Conservation (phyloP, 2,113 vertebrate species). For the Stegostoma tigrinum region DNA sequence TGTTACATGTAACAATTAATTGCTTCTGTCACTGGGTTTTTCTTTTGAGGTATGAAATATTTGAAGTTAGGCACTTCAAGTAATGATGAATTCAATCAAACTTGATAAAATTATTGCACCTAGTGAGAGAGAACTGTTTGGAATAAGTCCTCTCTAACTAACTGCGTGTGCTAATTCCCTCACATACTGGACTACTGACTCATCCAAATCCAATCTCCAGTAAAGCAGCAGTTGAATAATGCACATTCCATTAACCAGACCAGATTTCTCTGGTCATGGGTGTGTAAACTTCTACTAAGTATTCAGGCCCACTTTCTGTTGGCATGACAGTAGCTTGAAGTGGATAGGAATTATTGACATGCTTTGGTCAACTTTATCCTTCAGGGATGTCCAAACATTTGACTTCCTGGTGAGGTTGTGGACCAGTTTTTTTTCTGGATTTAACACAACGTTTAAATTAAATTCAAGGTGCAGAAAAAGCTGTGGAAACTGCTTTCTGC, state of each 20-base stretch:
- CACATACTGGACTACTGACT: not conserved
- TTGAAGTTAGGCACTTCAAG: not conserved
- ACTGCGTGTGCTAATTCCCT: not conserved
- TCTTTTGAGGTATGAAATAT: not conserved
- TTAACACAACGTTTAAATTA: not conserved
- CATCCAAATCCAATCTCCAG: not conserved
- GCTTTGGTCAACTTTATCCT: conserved; percentile 17
- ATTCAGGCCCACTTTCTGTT: not conserved
- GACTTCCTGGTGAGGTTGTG: not conserved
- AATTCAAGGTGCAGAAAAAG: not conserved
- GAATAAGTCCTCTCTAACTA: not conserved
- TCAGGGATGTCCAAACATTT: conserved; percentile 1
- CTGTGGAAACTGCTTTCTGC: not conserved
- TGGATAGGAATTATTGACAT: not conserved
- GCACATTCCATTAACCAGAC: not conserved
- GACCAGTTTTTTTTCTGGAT: not conserved
- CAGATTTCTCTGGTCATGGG: not conserved
- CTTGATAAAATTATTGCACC: not conserved
- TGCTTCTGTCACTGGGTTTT: not conserved
- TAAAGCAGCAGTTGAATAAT: not conserved
- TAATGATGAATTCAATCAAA: not conserved
- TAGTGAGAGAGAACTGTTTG: not conserved
- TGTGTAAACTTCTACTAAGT: not conserved
- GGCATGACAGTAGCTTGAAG: not conserved
- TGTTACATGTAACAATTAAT: not conserved